Conservation (phyloP, 2,888 invertebrate genomes). For the Malacosoma neustria region DNA sequence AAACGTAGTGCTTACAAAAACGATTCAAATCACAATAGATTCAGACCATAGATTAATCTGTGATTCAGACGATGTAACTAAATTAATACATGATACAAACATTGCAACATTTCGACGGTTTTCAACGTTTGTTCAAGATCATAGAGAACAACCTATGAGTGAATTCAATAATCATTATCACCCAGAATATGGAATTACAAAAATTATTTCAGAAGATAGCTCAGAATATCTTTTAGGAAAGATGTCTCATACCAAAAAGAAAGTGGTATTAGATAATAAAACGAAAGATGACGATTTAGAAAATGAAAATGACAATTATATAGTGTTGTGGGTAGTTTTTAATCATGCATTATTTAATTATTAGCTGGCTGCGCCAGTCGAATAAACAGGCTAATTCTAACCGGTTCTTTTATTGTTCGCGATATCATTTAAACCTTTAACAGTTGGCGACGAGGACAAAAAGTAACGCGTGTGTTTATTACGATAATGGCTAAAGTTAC, state of each 20-base stretch:
- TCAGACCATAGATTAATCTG: too few relatives aligned
- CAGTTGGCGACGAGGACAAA: too few relatives aligned
- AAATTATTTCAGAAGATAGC: constrained; percentile 6
- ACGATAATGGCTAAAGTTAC: too few relatives aligned
- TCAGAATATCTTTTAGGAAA: constrained; percentile 2
- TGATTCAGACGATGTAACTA: constrained; percentile 25
- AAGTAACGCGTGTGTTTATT: too few relatives aligned
- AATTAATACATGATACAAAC: constrained; percentile 17
- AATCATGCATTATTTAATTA: too few relatives aligned
- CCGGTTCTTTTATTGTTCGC: too few relatives aligned
- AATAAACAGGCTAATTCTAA: too few relatives aligned
- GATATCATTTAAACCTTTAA: too few relatives aligned
- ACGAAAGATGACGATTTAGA: constrained; percentile 17
- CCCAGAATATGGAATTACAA: constrained; percentile 30
- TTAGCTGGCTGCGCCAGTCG: too few relatives aligned
- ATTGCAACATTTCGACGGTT: constrained; percentile 17
- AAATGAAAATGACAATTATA: constrained; percentile 23
- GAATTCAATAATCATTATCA: constrained; percentile 35
- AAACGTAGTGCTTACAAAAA: constrained; percentile 13
- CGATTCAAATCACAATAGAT: constrained; percentile 28
- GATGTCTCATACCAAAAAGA: neutral
- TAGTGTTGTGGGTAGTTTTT: too few relatives aligned
- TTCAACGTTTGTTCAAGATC: constrained; percentile 15
- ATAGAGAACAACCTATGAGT: constrained; percentile 6
- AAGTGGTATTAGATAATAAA: neutral